Conservation (phyloP, 2,797 vertebrate species). For the Girardinus metallicus region DNA sequence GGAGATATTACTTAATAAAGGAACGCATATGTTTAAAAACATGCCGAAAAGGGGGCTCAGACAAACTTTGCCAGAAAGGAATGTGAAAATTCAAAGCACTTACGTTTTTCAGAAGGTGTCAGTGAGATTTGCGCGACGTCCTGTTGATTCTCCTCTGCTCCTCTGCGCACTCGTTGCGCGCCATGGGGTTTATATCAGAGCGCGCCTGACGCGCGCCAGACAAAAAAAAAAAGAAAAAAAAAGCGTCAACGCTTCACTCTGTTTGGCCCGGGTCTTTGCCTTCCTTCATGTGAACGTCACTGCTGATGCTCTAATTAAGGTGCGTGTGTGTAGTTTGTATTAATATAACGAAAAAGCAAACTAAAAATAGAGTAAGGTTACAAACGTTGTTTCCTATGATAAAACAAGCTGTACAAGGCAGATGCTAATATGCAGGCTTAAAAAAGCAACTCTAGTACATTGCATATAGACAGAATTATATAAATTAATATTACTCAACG, state of each 20-base stretch:
- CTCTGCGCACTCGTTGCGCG: conserved; percentile 48
- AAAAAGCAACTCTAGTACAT: neutral
- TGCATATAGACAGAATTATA: neutral
- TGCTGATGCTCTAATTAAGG: conserved; percentile 61
- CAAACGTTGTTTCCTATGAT: conserved; percentile 8
- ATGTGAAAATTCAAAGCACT: conserved; percentile 42
- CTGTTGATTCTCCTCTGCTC: conserved; percentile 54
- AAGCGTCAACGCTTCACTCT: conserved; percentile 66
- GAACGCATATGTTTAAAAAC: neutral
- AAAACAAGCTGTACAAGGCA: neutral
- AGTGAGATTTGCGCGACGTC: conserved; percentile 42
- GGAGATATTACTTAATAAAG: neutral
- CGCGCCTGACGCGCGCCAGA: conserved; percentile 43
- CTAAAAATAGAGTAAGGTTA: conserved; percentile 42
- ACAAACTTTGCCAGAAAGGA: neutral
- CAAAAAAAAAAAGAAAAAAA: conserved; percentile 23
- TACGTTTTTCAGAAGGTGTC: conserved; percentile 58
- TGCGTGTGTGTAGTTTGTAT: conserved; percentile 1
- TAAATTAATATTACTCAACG: neutral
- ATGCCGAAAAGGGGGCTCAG: too few relatives aligned
- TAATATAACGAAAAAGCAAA: conserved; percentile 14
- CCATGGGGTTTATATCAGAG: conserved; percentile 71
- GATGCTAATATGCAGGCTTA: neutral
- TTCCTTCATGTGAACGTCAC: conserved; percentile 72
- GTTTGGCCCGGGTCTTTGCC: conserved; percentile 55